Evolutionary conservation across 2,888 invertebrate genomes (phyloP), one percentile per base, ranked within the genome.

Genomic region (Dugesia japonica): DNA sequence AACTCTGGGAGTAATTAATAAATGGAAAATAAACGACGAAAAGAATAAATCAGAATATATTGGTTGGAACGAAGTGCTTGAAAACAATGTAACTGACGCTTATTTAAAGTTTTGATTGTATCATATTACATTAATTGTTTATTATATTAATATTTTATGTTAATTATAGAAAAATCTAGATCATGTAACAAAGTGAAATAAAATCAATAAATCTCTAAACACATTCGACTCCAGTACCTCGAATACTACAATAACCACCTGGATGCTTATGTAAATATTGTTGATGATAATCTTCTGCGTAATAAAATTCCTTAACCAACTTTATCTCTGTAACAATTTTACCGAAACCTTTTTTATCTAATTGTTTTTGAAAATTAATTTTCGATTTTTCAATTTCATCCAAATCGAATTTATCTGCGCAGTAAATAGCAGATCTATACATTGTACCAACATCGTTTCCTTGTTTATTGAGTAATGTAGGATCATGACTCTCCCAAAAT

Each of bases 201-300:
- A 33, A 20, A 26, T 9, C 28, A 27, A n/a, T 56, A 71, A 74
- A 26, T 74, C 76, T 74, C 76, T 26, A 80, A 80, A 72, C 80
- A 31, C 72, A 72, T n/a, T 15, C 15, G 4, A 31, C 72, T 72
- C 72, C 72, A 28, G 72, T 72, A 71, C 84, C 84, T 9, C 81
- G 81, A 7, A 83, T 77, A n/a, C 83, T 83, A 79, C 84, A 84
- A 78, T 84, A 84, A 0, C 84, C 84, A 26, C 79, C 79, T 0
- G 83, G 83, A 78, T 84, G 83, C 79, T 84, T 84, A 78, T 83
- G 81, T 76, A 84, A 79, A 79, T 84, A 84, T 79, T 84, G 84
- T 77, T 84, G 84, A 73, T 84, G 84, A 77, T 83, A 82, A 77
- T 84, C 83, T 56, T 84, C 84, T 7, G 84, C 84, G 79, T 83